Evolutionary conservation across 2,797 vertebrate genomes (phyloP).

Genomic region (Botia kubotai): DNA sequence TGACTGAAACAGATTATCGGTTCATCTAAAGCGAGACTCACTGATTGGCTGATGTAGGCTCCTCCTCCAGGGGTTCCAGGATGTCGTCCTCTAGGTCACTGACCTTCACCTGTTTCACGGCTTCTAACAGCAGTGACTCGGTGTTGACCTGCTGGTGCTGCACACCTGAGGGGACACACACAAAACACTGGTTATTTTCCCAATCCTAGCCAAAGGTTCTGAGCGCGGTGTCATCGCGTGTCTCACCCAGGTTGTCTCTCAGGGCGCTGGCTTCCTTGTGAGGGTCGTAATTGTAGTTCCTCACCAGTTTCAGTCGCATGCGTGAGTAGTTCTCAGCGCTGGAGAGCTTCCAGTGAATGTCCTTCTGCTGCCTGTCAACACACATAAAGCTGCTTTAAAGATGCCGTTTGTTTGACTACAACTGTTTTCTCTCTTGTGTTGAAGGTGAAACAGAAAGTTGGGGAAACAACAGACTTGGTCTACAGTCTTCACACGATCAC

Average conservation of each 20-base stretch:
- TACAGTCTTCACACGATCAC: too few species aligned
- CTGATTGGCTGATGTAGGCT: constrained; percentile 77
- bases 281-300: constrained; percentile 88
- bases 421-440: neutral
- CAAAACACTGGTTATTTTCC: neutral
- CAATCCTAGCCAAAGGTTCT: neutral
- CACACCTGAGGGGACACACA: constrained; percentile 78
- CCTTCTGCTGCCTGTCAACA: constrained; percentile 79
- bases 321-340: constrained; percentile 96
- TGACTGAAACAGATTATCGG: neutral
- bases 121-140: constrained; percentile 92
- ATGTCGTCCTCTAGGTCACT: constrained; percentile 92
- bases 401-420: neutral
- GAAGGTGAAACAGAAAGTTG: neutral
- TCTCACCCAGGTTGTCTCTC: constrained; percentile 92
- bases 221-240: neutral
- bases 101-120: constrained; percentile 95
- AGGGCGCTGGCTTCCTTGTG: constrained; percentile 93
- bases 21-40: constrained; percentile 62
- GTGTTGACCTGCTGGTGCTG: constrained; percentile 84
- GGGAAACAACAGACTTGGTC: too few species aligned
- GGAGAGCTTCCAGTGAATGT: constrained; percentile 89
- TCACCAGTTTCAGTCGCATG: constrained; percentile 93
- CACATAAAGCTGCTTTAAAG: constrained; percentile 22
- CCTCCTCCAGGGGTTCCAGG: constrained; percentile 92